Conservation (phyloP, 2,888 invertebrate genomes). For the Lysandra bellargus region DNA sequence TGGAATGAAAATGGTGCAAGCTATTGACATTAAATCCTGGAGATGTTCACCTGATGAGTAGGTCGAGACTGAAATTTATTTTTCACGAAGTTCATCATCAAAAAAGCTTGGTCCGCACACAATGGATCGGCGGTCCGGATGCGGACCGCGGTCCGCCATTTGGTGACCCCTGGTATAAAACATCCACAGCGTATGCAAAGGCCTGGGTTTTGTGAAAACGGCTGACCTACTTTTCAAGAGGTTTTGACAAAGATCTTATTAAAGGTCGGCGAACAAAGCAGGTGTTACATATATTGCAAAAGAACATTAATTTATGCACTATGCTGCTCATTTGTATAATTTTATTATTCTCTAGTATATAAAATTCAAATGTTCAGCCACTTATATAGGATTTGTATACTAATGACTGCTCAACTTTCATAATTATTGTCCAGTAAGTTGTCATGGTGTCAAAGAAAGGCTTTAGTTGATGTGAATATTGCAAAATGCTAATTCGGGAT, state of each 20-base stretch:
- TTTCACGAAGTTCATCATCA: too few species aligned
- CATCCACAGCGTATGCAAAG: too few species aligned
- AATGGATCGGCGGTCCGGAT: too few species aligned
- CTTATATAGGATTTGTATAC: not conserved
- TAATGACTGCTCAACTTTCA: not conserved
- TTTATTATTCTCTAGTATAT: not conserved
- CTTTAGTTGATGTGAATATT: not conserved
- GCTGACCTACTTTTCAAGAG: constrained; percentile 23
- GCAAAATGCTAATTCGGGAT: not conserved
- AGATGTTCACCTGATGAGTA: too few species aligned
- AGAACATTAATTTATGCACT: not conserved
- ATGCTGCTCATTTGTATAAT: not conserved
- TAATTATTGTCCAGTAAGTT: not conserved
- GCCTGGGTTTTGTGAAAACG: not conserved
- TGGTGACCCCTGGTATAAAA: too few species aligned
- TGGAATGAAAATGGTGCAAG: too few species aligned
- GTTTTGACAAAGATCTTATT: constrained; percentile 7
- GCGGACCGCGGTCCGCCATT: too few species aligned
- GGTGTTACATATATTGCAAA: constrained; percentile 8
- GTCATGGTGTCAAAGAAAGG: not conserved
- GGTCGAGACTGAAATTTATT: too few species aligned
- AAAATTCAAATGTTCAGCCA: constrained; percentile 1
- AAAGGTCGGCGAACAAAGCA: not conserved
- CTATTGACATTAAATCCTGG: too few species aligned
- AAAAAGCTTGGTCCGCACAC: too few species aligned